Conservation (phyloP, 2,888 invertebrate genomes). For the Phyllotreta cruciferae region DNA sequence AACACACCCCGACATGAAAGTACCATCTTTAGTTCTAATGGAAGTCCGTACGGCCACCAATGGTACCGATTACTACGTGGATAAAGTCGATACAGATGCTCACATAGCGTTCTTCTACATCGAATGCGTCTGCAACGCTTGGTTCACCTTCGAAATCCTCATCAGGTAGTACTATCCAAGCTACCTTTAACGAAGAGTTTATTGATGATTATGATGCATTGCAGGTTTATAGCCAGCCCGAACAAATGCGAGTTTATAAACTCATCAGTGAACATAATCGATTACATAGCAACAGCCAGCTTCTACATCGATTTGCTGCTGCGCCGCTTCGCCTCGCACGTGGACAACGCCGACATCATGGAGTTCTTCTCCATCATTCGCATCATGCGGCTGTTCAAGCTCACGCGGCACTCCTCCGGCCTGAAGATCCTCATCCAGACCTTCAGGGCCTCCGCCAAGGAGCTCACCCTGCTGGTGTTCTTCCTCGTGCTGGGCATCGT, state of each 20-base stretch:
- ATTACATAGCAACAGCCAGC: conserved; percentile 97
- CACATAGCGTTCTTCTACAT: conserved; percentile 98
- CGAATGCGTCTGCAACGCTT: conserved; percentile 97
- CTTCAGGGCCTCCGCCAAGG: conserved; percentile 96
- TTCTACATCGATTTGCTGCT: conserved; percentile 95
- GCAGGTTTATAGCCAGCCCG: conserved; percentile 85
- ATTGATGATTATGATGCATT: neutral
- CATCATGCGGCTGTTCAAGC: conserved; percentile 96
- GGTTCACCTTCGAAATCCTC: conserved; percentile 98
- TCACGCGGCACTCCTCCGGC: conserved; percentile 96
- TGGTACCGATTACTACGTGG: conserved; percentile 81
- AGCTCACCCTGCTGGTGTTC: conserved; percentile 93
- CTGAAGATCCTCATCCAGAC: conserved; percentile 98
- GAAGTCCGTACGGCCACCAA: conserved; percentile 79
- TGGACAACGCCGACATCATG: conserved; percentile 94
- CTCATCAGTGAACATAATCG: conserved; percentile 96
- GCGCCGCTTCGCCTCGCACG: conserved; percentile 87
- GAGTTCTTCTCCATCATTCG: conserved; percentile 98
- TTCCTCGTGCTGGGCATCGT: conserved; percentile 97
- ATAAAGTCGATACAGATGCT: conserved; percentile 92
- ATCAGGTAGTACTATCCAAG: conserved; percentile 48
- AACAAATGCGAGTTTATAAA: conserved; percentile 94
- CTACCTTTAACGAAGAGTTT: neutral
- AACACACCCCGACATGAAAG: conserved; percentile 98
- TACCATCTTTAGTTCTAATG: conserved; percentile 84